Conservation (phyloP, 2,888 invertebrate species). For the Hermaeophaga mercurialis region DNA sequence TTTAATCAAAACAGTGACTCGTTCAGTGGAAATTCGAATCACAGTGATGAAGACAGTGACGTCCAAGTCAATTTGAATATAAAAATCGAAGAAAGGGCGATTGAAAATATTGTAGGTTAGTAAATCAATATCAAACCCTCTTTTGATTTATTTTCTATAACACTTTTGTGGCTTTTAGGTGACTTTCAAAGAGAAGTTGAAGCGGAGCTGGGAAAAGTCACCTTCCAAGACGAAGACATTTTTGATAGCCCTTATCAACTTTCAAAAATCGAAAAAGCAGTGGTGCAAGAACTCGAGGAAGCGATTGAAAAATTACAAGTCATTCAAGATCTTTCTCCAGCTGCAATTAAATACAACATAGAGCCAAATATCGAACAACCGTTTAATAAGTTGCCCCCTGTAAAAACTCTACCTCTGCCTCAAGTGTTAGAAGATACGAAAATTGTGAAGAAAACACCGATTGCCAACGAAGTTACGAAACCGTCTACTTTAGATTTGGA, state of each 20-base stretch:
- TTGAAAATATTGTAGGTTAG: slow-evolving; percentile 52
- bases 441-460: slow-evolving; percentile 28
- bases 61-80: slow-evolving; percentile 43
- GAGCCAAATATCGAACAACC: slow-evolving; percentile 53
- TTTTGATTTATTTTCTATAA: not conserved
- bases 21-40: slow-evolving; percentile 45
- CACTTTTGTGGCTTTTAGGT: slow-evolving; percentile 50
- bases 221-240: slow-evolving; percentile 22
- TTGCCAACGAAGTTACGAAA: not conserved
- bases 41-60: slow-evolving; percentile 50
- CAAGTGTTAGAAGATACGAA: slow-evolving; percentile 40
- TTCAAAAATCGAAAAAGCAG: slow-evolving; percentile 42
- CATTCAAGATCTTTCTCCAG: slow-evolving; percentile 49
- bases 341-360: slow-evolving; percentile 52
- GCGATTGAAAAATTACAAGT: slow-evolving; percentile 53
- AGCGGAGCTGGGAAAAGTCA: slow-evolving; percentile 61
- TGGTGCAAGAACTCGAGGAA: slow-evolving; percentile 51
- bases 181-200: slow-evolving; percentile 66
- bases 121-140: too few relatives aligned
- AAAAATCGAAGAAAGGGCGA: slow-evolving; percentile 40
- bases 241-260: slow-evolving; percentile 32
- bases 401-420: slow-evolving; percentile 33
- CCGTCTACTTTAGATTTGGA: not conserved
- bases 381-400: slow-evolving; percentile 45
- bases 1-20: slow-evolving; percentile 35